Evolutionary conservation across 2,888 invertebrate species (phyloP).

Genomic region (Trachelus troglodyta): DNA sequence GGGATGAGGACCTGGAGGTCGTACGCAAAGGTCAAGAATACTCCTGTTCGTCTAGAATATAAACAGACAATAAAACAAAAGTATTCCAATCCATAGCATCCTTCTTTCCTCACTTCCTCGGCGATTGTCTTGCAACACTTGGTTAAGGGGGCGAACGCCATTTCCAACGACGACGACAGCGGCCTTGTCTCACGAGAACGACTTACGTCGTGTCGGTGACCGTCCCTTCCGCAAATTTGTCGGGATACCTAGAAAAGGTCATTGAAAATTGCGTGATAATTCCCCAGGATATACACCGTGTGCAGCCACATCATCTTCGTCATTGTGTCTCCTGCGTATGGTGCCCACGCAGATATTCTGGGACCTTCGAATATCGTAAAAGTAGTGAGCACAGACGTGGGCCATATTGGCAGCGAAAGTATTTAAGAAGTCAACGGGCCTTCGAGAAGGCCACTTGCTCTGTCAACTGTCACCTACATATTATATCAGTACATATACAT

Average conservation of each 20-base stretch:
- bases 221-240: background rate
- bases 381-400: background rate
- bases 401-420: slow-evolving; percentile 46
- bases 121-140: background rate
- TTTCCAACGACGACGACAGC: background rate
- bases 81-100: background rate
- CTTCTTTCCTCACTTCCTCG: background rate
- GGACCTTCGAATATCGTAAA: background rate
- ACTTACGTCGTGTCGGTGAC: background rate
- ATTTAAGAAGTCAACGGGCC: slow-evolving; percentile 58
- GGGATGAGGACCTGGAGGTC: background rate
- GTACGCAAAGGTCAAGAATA: background rate
- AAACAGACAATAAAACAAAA: background rate
- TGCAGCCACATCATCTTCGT: background rate
- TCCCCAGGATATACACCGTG: background rate
- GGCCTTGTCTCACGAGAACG: background rate
- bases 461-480: slow-evolving; percentile 47
- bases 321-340: background rate
- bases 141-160: background rate
- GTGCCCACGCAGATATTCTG: background rate
- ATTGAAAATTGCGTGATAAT: background rate
- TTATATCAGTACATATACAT: background rate
- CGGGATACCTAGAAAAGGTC: background rate
- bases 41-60: background rate
- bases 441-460: slow-evolving; percentile 59